Evolutionary conservation across 92 coral and sea anemone genomes (phyloP), one percentile per base, ranked within the genome.

Genomic region (Chrysogorgia sp.): DNA sequence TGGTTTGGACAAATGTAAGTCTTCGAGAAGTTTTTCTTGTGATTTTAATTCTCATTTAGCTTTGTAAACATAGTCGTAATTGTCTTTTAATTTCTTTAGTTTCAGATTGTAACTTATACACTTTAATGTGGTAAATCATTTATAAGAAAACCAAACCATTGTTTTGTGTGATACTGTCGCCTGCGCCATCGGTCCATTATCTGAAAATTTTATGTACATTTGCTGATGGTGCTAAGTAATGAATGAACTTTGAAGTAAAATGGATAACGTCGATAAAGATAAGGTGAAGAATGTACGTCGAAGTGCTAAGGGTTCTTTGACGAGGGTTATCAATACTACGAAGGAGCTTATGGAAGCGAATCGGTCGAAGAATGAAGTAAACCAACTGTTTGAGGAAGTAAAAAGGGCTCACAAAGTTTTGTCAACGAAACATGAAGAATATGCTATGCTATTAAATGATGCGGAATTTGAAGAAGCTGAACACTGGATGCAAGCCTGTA

Each of bases 281-380:
- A 85, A 80, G 63, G 85, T 76, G 23, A 85, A 68, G 59, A 85
- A 80, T 55, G 60, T 85, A n/a, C 82, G 84, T 2, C 85, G 89
- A 25, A 69, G 81, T 15, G 85, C 82, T 31, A 80, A 85, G 34
- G 68, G 71, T 43, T 17, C 74, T 1, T 30, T 85, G 3, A 85
- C 82, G 14, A 33, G 85, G 70, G 57, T 58, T 22, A 55, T 80
- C 25, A 80, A 81, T 47, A 64, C 81, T 24, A 81, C 56, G 22
- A 67, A 80, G 3, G 60, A 31, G 24, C 57, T 84, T 9, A 28
- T 76, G 0, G 74, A 50, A 1, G 75, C 85, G 17, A 43, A 10
- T 12, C 80, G 84, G 3, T 72, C 79, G 37, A 25, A 53, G 57
- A 43, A 34, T 48, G 88, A 83, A 78, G 67, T 77, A 2, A 35